These are phyloP conservation scores for Plectrocnemia conspersa DNA, from an alignment of 1,140 invertebrate species.

Conservation along the genomic window DNA sequence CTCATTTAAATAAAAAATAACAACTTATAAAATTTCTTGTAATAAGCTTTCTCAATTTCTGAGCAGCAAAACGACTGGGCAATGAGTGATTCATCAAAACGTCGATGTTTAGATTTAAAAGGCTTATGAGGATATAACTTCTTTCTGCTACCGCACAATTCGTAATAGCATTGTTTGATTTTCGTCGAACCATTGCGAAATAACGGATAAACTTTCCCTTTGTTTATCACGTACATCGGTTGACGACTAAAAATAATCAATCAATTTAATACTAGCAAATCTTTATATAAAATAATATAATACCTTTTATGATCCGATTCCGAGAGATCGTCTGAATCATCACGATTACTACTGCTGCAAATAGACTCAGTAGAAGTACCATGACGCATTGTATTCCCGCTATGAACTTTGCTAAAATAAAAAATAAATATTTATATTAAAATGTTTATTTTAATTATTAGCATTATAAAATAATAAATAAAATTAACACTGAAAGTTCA, in stretches of 20 bases:
- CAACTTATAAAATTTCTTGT: too few species aligned
- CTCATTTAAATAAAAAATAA: too few species aligned
- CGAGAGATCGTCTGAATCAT: not conserved
- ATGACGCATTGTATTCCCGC: too few species aligned
- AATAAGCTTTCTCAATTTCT: too few species aligned
- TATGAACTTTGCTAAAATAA: not conserved
- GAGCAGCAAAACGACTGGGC: too few species aligned
- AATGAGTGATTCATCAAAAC: not conserved
- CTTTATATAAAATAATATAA: not conserved
- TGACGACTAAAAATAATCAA: not conserved
- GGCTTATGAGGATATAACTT: not conserved
- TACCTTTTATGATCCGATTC: not conserved
- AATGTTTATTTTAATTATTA: too few species aligned
- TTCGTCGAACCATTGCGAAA: too few species aligned
- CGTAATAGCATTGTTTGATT: too few species aligned
- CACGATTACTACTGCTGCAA: not conserved
- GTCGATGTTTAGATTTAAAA: not conserved
- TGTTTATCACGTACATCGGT: not conserved
- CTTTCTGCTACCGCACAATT: too few species aligned
- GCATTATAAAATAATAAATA: too few species aligned
- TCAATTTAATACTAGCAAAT: not conserved
- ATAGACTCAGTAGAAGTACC: not conserved
- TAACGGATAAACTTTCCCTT: too few species aligned
- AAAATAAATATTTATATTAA: slow-evolving; percentile 1
- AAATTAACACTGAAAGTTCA: too few species aligned